A percentile compares a stretch with the other conserved stretches of the same genome.
Conservation (phyloP, 2,797 vertebrate species). For the Nannoperca australis region DNA sequence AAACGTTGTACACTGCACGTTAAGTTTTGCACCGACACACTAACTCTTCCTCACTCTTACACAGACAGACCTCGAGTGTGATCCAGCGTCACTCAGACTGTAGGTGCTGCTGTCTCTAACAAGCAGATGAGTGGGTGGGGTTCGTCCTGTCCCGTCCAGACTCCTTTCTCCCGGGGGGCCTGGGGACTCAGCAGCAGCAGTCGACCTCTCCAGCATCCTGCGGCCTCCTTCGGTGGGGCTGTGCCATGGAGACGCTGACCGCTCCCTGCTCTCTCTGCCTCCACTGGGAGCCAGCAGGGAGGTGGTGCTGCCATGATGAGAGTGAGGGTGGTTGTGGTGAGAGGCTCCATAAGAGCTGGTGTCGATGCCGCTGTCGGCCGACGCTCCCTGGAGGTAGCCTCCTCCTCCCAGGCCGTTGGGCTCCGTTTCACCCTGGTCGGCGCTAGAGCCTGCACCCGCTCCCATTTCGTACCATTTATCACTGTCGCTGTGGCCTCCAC, state of each 20-base stretch:
- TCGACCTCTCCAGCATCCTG: constrained; percentile 85
- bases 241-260: constrained; percentile 92
- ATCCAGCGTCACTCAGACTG: constrained; percentile 92
- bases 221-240: constrained; percentile 93
- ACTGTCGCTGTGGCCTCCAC: constrained; percentile 92
- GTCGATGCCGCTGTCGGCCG: constrained; percentile 95
- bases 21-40: not conserved
- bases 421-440: constrained; percentile 91
- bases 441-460: constrained; percentile 83
- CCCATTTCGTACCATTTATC: constrained; percentile 98
- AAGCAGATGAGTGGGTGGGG: constrained; percentile 91
- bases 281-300: constrained; percentile 89
- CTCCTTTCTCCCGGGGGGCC: constrained; percentile 86
- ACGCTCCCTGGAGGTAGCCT: constrained; percentile 94
- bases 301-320: constrained; percentile 88
- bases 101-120: constrained; percentile 94
- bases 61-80: constrained; percentile 90
- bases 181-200: constrained; percentile 89
- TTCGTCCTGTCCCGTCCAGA: constrained; percentile 82
- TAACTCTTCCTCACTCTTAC: not conserved
- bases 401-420: constrained; percentile 92
- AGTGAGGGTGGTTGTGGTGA: constrained; percentile 77
- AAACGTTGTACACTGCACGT: not conserved
- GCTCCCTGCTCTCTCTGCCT: constrained; percentile 77
- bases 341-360: constrained; percentile 90